Conservation (phyloP, 2,888 invertebrate genomes). For the Pantelozetes paolii region DNA sequence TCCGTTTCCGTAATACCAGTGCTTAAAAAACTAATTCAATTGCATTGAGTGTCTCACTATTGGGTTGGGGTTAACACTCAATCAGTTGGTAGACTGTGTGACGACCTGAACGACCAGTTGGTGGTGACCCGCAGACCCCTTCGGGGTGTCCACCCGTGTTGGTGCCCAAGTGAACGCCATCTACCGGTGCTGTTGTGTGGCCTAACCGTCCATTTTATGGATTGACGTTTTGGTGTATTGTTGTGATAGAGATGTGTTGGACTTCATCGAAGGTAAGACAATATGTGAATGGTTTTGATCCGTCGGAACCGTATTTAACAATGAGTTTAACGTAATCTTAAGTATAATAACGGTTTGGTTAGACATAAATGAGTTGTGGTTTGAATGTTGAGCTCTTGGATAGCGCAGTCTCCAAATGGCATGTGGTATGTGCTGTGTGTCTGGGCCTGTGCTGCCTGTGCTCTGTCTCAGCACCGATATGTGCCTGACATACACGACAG, state of each 20-base stretch:
- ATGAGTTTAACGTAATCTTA: neutral
- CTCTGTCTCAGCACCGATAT: conserved; percentile 8
- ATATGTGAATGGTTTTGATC: neutral
- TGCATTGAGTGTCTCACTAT: no score
- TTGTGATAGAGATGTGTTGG: neutral
- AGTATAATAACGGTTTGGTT: neutral
- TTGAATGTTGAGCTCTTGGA: conserved; percentile 6
- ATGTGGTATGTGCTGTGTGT: conserved; percentile 33
- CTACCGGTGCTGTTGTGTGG: neutral
- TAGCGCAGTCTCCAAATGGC: conserved; percentile 34
- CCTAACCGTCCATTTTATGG: conserved; percentile 13
- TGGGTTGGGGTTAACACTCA: no score
- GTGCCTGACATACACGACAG: neutral
- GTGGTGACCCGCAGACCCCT: no score
- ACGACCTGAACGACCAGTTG: no score
- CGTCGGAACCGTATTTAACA: neutral
- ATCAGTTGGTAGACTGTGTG: no score
- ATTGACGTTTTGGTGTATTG: conserved; percentile 24
- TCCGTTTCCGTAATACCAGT: no score
- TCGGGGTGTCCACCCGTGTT: no score
- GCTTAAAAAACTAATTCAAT: no score
- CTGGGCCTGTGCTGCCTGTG: conserved; percentile 30
- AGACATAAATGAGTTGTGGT: neutral
- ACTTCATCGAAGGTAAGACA: neutral
- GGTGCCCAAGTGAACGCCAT: neutral